Percentiles rank a stretch among this genome's conserved stretches.
These are phyloP conservation scores for Aproaerema taeniolella DNA, from an alignment of 2,888 invertebrate species.

Conservation along the genomic window DNA sequence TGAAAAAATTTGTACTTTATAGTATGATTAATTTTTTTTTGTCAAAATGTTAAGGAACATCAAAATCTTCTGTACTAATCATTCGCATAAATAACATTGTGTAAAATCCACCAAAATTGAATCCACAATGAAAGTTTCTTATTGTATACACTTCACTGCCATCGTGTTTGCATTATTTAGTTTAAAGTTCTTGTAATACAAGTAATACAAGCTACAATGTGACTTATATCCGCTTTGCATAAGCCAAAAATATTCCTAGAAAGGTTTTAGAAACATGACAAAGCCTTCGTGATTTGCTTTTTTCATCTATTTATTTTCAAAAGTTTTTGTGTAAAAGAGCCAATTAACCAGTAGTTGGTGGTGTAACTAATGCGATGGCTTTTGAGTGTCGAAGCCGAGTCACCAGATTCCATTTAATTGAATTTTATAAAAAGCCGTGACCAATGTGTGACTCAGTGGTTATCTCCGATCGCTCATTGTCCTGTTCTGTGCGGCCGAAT, in stretches of 20 bases:
- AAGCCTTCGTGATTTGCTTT: constrained; percentile 18
- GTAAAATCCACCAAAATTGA: no score
- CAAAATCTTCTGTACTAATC: no score
- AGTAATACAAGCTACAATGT: no score
- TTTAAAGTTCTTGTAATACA: no score
- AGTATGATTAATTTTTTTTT: no score
- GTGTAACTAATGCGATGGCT: constrained; percentile 36
- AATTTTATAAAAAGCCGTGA: constrained; percentile 35
- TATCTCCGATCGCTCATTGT: constrained; percentile 5
- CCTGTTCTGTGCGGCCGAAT: neutral
- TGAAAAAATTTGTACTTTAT: no score
- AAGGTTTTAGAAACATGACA: constrained; percentile 24
- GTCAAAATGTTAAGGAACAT: no score
- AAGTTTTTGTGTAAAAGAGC: constrained; percentile 26
- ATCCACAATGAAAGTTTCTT: no score
- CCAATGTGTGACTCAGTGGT: constrained; percentile 30
- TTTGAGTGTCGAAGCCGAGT: constrained; percentile 22
- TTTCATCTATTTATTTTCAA: constrained; percentile 25
- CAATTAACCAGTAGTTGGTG: constrained; percentile 29
- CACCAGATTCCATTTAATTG: constrained; percentile 35
- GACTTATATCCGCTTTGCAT: constrained; percentile 15
- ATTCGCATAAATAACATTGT: no score
- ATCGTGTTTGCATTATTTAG: no score
- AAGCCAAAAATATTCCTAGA: no score
- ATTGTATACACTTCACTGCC: no score